phyloP scores from a whole-genome alignment of 2,888 invertebrate species.

The Hemicrepidius hirtus region DNA sequence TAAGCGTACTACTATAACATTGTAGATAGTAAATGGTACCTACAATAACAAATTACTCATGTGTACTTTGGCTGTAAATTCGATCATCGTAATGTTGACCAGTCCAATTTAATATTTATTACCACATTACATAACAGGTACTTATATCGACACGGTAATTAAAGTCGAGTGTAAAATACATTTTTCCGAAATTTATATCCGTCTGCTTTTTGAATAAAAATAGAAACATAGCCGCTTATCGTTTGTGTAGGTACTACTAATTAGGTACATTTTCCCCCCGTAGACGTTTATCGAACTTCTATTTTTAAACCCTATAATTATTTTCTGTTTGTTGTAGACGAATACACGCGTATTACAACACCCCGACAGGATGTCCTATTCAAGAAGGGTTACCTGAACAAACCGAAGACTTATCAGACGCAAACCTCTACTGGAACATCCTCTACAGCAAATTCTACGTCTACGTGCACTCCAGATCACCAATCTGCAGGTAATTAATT shows the following conservation, averaged over 20 bases:
- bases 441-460: constrained; percentile 67
- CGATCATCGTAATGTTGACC: not conserved
- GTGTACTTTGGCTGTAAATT: not conserved
- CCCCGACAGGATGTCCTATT: constrained; percentile 82
- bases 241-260: too few relatives aligned
- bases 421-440: constrained; percentile 69
- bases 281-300: too few relatives aligned
- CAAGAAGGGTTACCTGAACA: constrained; percentile 80
- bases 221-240: too few relatives aligned
- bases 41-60: not conserved
- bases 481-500: constrained; percentile 69
- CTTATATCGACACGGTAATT: too few relatives aligned
- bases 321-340: constrained; percentile 72
- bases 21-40: not conserved
- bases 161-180: too few relatives aligned
- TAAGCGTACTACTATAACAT: too few relatives aligned
- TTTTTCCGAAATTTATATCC: too few relatives aligned
- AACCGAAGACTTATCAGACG: constrained; percentile 72
- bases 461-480: constrained; percentile 71
- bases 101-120: constrained; percentile 3
- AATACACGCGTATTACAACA: constrained; percentile 82
- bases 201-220: too few relatives aligned
- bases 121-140: not conserved
- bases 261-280: too few relatives aligned
- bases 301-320: not conserved